phyloP scores from a whole-genome alignment of 1,140 invertebrate genomes.

The Rhyacophila brunnea region DNA sequence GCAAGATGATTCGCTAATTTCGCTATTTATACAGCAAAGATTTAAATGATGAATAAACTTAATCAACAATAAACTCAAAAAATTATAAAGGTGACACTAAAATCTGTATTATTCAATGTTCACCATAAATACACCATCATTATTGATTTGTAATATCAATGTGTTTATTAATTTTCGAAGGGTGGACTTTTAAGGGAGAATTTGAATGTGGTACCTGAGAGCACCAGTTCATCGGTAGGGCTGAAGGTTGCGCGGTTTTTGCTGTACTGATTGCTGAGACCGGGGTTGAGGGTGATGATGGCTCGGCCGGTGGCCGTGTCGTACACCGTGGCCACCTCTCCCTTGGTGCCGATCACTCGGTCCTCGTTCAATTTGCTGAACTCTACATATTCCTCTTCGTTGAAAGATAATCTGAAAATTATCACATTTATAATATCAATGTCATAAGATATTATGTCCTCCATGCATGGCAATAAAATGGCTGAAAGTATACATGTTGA shows the following conservation, averaged over 20 bases:
- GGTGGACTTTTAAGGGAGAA: neutral
- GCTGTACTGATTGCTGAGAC: slow-evolving; percentile 87
- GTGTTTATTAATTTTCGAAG: neutral
- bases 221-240: slow-evolving; percentile 88
- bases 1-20: too few relatives aligned
- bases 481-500: too few relatives aligned
- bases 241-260: slow-evolving; percentile 94
- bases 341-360: slow-evolving; percentile 79
- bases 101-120: too few relatives aligned
- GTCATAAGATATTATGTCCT: too few relatives aligned
- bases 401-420: slow-evolving; percentile 26
- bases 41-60: too few relatives aligned
- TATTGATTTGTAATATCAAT: neutral
- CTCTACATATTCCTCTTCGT: slow-evolving; percentile 86
- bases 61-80: too few relatives aligned
- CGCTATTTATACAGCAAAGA: too few relatives aligned
- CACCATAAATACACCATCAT: too few relatives aligned
- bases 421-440: too few relatives aligned
- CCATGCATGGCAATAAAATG: too few relatives aligned
- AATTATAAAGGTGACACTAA: too few relatives aligned
- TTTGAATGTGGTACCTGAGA: slow-evolving; percentile 60
- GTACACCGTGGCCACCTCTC: slow-evolving; percentile 75
- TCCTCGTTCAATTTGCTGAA: slow-evolving; percentile 88
- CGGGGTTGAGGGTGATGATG: slow-evolving; percentile 72
- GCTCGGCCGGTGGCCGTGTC: slow-evolving; percentile 81